A percentile compares a stretch with the other conserved stretches of the same genome.
Conservation (phyloP, 2,888 invertebrate genomes). For the Alviniconcha strummeri region DNA sequence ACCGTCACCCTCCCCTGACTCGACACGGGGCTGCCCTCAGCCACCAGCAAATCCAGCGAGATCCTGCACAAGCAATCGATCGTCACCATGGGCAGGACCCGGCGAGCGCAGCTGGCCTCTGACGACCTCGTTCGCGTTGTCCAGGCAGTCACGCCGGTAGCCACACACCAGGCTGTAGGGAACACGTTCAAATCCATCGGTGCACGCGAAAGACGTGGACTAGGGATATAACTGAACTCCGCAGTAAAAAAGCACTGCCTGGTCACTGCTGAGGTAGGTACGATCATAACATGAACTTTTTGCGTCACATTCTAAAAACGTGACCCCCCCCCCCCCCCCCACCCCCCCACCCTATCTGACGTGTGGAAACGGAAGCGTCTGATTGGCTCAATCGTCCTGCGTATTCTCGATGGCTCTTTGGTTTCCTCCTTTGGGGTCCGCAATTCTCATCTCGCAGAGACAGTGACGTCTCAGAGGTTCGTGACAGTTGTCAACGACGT, state of each 20-base stretch:
- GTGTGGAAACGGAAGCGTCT: not conserved
- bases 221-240: not conserved
- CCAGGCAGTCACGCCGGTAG: not conserved
- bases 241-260: not conserved
- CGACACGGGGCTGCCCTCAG: too few relatives aligned
- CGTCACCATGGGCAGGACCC: too few relatives aligned
- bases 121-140: not conserved
- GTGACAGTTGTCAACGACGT: not conserved
- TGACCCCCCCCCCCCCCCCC: not conserved
- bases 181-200: not conserved
- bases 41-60: too few relatives aligned
- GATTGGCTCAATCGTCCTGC: not conserved
- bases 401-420: too few relatives aligned
- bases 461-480: not conserved
- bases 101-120: too few relatives aligned
- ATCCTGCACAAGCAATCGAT: too few relatives aligned
- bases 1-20: too few relatives aligned
- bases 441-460: not conserved
- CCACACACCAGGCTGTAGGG: conserved; percentile 9
- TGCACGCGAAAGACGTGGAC: not conserved
- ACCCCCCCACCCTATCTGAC: not conserved
- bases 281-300: conserved; percentile 2
- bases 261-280: conserved; percentile 10
- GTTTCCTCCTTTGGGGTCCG: not conserved
- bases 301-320: conserved; percentile 5